phyloP scores from a whole-genome alignment of 2,113 vertebrate species.

The Chionis minor region DNA sequence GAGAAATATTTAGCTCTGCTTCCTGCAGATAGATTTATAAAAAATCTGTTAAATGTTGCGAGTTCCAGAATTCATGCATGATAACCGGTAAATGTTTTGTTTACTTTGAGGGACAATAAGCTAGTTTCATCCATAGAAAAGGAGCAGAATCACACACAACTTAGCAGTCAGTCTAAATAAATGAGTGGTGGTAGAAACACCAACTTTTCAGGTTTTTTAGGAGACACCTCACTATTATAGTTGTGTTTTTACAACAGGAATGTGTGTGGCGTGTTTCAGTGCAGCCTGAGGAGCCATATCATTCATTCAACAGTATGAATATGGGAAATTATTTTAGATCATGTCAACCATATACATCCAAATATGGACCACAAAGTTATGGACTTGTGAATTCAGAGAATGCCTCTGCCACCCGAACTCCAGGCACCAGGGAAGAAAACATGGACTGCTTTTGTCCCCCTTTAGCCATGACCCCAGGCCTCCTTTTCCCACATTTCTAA shows the following conservation, averaged over 20 bases:
- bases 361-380: neutral
- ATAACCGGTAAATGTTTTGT: neutral
- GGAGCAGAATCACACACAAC: neutral
- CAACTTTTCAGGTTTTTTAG: neutral
- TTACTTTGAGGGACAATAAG: neutral
- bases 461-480: neutral
- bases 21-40: neutral
- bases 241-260: neutral
- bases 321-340: neutral
- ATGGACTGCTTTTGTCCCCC: neutral
- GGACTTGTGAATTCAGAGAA: neutral
- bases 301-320: neutral
- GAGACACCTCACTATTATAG: neutral
- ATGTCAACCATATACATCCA: neutral
- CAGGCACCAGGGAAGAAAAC: neutral
- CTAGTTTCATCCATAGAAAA: neutral
- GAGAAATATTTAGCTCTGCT: neutral
- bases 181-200: neutral
- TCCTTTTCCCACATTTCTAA: neutral
- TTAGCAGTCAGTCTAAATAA: neutral
- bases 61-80: neutral
- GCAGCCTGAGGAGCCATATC: neutral
- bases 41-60: neutral
- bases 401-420: neutral
- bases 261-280: neutral